Evolutionary conservation across 2,888 invertebrate species (phyloP).

Genomic region (Sussaba pulchella): DNA sequence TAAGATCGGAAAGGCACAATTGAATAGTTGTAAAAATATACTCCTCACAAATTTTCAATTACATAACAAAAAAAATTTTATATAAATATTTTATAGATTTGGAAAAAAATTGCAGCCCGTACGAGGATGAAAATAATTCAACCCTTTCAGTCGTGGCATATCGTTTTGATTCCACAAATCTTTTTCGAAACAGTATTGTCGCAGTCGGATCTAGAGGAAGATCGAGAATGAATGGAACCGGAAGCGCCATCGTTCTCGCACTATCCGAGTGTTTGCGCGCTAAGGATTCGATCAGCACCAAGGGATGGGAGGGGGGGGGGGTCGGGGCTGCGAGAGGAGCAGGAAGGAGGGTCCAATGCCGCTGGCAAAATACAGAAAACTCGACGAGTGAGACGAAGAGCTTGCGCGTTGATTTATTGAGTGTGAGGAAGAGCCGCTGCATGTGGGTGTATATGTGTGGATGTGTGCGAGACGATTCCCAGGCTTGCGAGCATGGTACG

Average conservation of each 20-base stretch:
- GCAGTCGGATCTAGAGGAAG: background rate
- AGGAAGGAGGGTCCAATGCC: background rate
- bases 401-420: slow-evolving; percentile 61
- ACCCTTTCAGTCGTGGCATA: too few species aligned
- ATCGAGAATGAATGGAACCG: slow-evolving; percentile 19
- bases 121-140: too few species aligned
- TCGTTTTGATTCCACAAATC: too few species aligned
- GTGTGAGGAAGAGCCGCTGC: slow-evolving; percentile 37
- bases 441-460: background rate
- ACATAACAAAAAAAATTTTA: too few species aligned
- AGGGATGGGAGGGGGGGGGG: background rate
- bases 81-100: too few species aligned
- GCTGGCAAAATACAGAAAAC: slow-evolving; percentile 41
- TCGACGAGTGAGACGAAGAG: slow-evolving; percentile 35
- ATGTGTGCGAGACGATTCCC: slow-evolving; percentile 23
- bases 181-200: background rate
- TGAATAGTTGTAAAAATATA: too few species aligned
- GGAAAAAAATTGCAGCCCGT: too few species aligned
- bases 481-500: slow-evolving; percentile 20
- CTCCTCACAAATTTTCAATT: too few species aligned
- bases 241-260: slow-evolving; percentile 19
- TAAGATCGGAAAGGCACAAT: too few species aligned
- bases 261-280: slow-evolving; percentile 22
- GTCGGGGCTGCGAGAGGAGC: too few species aligned
- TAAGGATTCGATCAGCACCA: slow-evolving; percentile 5